Evolutionary conservation across 2,888 invertebrate species (phyloP).

Genomic region (Baronia brevicornis): DNA sequence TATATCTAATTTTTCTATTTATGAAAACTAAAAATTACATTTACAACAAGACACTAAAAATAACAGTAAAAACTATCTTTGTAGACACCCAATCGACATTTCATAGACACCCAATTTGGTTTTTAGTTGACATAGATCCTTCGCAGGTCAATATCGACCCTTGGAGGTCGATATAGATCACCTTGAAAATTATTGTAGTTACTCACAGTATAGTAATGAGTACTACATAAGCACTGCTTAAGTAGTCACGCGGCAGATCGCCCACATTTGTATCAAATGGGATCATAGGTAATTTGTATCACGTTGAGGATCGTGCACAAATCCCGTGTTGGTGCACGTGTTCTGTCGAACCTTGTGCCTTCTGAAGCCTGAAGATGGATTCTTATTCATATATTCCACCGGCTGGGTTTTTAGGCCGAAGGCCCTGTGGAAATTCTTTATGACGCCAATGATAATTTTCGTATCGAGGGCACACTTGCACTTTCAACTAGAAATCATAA

Average conservation of each 20-base stretch:
- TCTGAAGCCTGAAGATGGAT: conserved; percentile 24
- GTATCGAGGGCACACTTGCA: conserved; percentile 26
- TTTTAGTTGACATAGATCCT: too few relatives aligned
- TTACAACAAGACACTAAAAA: too few relatives aligned
- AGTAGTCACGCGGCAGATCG: conserved; percentile 19
- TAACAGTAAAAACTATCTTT: too few relatives aligned
- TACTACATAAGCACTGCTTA: conserved; percentile 16
- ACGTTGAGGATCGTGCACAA: conserved; percentile 34
- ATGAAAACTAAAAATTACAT: too few relatives aligned
- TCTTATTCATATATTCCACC: conserved; percentile 44
- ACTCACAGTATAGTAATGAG: too few relatives aligned
- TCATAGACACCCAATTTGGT: too few relatives aligned
- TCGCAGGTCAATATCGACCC: too few relatives aligned
- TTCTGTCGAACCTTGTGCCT: conserved; percentile 32
- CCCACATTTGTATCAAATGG: conserved; percentile 12
- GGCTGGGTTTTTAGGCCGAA: conserved; percentile 39
- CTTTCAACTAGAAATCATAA: conserved; percentile 24
- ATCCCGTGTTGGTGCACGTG: conserved; percentile 37
- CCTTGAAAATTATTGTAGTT: too few relatives aligned
- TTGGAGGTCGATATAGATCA: too few relatives aligned
- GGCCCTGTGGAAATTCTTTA: conserved; percentile 22
- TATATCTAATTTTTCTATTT: too few relatives aligned
- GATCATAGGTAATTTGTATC: conserved; percentile 22
- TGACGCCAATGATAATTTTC: conserved; percentile 26
- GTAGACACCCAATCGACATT: too few relatives aligned